Evolutionary conservation across 2,797 vertebrate genomes (phyloP).

Genomic region (Crax fasciolata): DNA sequence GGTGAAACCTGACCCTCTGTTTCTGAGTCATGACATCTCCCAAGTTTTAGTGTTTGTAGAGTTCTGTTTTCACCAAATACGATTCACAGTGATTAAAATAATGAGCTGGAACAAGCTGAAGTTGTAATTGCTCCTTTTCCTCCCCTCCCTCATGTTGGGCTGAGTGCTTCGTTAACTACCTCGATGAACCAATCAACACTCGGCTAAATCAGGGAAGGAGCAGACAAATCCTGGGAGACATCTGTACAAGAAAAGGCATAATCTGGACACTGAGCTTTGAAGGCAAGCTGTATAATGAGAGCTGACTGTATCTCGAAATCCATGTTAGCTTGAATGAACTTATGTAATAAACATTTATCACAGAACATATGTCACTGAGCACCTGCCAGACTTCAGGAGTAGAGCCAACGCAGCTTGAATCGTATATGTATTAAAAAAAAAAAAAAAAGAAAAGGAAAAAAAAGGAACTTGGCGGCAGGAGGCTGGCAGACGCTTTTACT

Average conservation of each 20-base stretch:
- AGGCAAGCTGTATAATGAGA: conserved; percentile 71
- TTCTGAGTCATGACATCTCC: conserved; percentile 7
- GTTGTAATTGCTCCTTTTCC: conserved; percentile 60
- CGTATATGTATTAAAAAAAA: conserved; percentile 74
- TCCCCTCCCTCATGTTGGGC: conserved; percentile 40
- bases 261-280: conserved; percentile 65
- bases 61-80: conserved; percentile 58
- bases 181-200: conserved; percentile 68
- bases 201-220: conserved; percentile 55
- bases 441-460: not conserved
- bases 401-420: conserved; percentile 76
- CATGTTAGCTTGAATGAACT: conserved; percentile 80
- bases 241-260: conserved; percentile 53
- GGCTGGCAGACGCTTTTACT: conserved; percentile 80
- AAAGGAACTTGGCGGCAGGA: conserved; percentile 72
- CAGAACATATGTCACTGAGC: conserved; percentile 78
- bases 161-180: conserved; percentile 64
- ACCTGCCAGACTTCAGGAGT: conserved; percentile 79
- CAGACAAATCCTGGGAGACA: conserved; percentile 57
- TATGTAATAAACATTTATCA: conserved; percentile 81
- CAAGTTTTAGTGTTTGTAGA: conserved; percentile 21
- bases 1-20: conserved; percentile 20
- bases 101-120: conserved; percentile 32
- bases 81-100: conserved; percentile 64
- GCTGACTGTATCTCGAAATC: conserved; percentile 74